Evolutionary conservation across 2,797 vertebrate genomes (phyloP).

Genomic region (Brachyalestes nurse): DNA sequence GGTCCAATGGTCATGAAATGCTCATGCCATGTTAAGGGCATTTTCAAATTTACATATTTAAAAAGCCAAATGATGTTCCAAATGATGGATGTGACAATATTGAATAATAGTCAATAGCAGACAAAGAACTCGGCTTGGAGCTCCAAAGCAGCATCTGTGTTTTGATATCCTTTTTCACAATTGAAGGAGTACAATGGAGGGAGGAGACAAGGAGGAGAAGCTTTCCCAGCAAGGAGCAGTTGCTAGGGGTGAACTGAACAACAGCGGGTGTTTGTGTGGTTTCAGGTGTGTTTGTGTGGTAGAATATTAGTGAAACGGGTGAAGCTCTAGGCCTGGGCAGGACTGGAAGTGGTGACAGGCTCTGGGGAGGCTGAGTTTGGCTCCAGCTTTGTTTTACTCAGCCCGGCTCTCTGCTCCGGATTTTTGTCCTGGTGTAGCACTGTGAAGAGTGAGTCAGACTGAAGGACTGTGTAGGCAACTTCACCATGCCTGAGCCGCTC

Average conservation of each 20-base stretch:
- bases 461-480: slow-evolving; percentile 78
- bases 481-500: slow-evolving; percentile 72
- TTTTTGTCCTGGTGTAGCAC: slow-evolving; percentile 57
- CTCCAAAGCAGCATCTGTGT: background rate
- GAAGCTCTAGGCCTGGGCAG: background rate
- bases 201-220: background rate
- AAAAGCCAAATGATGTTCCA: background rate
- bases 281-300: slow-evolving; percentile 8
- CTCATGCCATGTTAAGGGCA: background rate
- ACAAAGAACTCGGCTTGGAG: background rate
- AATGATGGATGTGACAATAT: background rate
- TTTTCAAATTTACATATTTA: background rate
- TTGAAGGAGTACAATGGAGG: background rate
- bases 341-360: background rate
- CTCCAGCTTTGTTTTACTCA: slow-evolving; percentile 54
- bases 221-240: background rate
- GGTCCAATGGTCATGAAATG: background rate
- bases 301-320: slow-evolving; percentile 18
- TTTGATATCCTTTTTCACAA: background rate
- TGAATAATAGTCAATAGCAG: too few relatives aligned
- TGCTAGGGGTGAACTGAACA: slow-evolving; percentile 25
- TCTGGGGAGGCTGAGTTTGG: slow-evolving; percentile 39
- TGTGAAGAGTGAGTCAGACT: slow-evolving; percentile 72
- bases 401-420: slow-evolving; percentile 35
- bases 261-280: background rate